These are phyloP conservation scores for Mesorhabditis spiculigera DNA, from an alignment of 2,888 invertebrate species.

Conservation along the genomic window DNA sequence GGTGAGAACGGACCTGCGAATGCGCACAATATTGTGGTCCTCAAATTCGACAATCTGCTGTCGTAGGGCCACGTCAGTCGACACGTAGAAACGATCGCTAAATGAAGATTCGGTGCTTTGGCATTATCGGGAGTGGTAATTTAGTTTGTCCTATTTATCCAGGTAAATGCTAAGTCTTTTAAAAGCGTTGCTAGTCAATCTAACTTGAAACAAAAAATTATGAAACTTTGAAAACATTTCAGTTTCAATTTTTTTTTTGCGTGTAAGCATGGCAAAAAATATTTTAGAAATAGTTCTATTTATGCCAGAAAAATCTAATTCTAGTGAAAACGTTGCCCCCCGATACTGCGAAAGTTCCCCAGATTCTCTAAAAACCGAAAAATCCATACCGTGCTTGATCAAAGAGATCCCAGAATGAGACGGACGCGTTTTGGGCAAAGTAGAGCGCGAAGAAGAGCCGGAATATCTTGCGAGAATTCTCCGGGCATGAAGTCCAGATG, in stretches of 20 bases:
- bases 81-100: slow-evolving; percentile 83
- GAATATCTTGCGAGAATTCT: slow-evolving; percentile 70
- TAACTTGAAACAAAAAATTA: too few species aligned
- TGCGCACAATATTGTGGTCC: slow-evolving; percentile 74
- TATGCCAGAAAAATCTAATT: too few species aligned
- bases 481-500: slow-evolving; percentile 83
- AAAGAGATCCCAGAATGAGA: slow-evolving; percentile 80
- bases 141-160: background rate
- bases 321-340: too few species aligned
- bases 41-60: slow-evolving; percentile 83
- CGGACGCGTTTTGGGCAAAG: slow-evolving; percentile 43
- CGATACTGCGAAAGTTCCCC: too few species aligned
- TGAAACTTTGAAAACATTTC: too few species aligned
- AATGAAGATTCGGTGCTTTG: slow-evolving; percentile 3
- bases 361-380: too few species aligned
- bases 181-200: too few species aligned
- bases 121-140: too few species aligned
- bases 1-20: slow-evolving; percentile 67
- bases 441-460: slow-evolving; percentile 29
- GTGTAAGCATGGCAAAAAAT: too few species aligned
- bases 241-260: too few species aligned
- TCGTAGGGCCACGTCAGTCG: slow-evolving; percentile 82
- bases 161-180: too few species aligned
- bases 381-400: slow-evolving; percentile 66
- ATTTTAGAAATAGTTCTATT: too few species aligned